Evolutionary conservation across 2,888 invertebrate genomes (phyloP).

Genomic region (Dasypolia templi): DNA sequence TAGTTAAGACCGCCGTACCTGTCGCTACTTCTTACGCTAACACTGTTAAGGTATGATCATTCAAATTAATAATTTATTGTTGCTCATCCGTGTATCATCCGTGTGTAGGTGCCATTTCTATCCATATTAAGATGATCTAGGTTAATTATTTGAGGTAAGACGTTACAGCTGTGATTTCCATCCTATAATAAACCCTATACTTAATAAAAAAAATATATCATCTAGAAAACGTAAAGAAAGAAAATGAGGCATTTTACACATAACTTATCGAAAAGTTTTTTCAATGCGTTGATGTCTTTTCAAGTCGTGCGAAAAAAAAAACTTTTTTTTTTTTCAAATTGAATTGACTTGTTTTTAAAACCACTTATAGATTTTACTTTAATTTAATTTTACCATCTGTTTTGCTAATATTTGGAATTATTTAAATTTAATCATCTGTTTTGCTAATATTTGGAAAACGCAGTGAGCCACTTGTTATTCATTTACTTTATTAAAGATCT

Average conservation of each 20-base stretch:
- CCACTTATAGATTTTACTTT: no score
- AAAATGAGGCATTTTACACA: neutral
- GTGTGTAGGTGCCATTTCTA: neutral
- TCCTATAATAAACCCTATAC: neutral
- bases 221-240: neutral
- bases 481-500: no score
- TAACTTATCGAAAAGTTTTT: neutral
- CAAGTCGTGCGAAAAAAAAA: no score
- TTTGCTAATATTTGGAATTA: no score
- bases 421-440: no score
- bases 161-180: neutral
- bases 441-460: no score
- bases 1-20: constrained; percentile 89
- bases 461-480: no score
- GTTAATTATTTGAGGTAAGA: neutral
- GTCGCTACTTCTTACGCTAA: constrained; percentile 92
- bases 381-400: no score
- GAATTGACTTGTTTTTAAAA: no score
- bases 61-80: neutral
- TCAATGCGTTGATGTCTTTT: constrained; percentile 68
- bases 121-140: neutral
- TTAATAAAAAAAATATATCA: neutral
- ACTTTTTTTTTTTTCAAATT: no score
- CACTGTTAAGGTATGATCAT: constrained; percentile 89
- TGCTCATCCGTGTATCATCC: no score